phyloP scores from a whole-genome alignment of 2,888 invertebrate species.

The Allygus modestus region DNA sequence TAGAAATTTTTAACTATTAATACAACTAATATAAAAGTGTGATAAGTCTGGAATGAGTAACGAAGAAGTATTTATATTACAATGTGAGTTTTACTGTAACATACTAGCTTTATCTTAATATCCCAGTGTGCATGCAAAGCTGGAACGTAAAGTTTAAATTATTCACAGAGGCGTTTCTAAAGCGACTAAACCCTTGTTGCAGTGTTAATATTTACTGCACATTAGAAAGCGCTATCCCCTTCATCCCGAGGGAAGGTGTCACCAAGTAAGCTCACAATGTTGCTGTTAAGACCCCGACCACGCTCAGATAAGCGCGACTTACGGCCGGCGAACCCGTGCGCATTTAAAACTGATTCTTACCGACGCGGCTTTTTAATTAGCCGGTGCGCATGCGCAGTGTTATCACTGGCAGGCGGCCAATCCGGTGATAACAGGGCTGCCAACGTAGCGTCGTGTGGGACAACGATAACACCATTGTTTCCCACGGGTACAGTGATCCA shows the following conservation, averaged over 20 bases:
- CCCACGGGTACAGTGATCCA: slow-evolving; percentile 41
- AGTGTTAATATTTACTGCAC: neutral
- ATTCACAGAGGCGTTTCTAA: neutral
- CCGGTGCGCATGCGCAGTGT: slow-evolving; percentile 31
- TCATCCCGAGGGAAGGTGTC: neutral
- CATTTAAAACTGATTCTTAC: slow-evolving; percentile 40
- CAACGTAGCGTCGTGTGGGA: slow-evolving; percentile 35
- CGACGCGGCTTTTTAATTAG: slow-evolving; percentile 55
- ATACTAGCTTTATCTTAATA: no score
- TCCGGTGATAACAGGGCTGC: slow-evolving; percentile 37
- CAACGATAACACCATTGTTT: slow-evolving; percentile 32
- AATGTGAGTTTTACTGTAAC: no score
- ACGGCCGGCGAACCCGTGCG: neutral
- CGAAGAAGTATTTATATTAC: no score
- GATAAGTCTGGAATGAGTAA: no score
- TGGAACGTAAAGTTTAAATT: neutral
- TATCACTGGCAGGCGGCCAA: slow-evolving; percentile 51
- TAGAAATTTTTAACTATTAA: no score
- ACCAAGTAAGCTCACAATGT: neutral
- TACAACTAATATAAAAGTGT: no score
- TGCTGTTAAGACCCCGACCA: slow-evolving; percentile 17
- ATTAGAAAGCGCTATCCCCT: slow-evolving; percentile 6
- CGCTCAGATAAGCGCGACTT: slow-evolving; percentile 47
- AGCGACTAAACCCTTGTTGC: neutral
- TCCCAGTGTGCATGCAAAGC: neutral